phyloP scores from a whole-genome alignment of 64 coral and sea anemone species.

The Orbicella faveolata region DNA sequence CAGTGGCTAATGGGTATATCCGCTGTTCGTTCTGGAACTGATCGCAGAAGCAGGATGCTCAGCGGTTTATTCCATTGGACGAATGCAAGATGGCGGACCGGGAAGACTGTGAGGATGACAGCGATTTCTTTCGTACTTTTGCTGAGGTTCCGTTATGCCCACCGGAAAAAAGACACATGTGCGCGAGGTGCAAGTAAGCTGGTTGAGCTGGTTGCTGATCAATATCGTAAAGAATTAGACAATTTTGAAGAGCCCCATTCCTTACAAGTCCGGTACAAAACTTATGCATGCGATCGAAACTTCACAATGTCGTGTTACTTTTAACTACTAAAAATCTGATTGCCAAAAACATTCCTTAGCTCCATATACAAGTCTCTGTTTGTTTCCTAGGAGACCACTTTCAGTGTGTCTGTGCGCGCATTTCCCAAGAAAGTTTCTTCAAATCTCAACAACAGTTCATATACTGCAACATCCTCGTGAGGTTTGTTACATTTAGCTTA shows the following conservation, averaged over 20 bases:
- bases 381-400: constrained; percentile 66
- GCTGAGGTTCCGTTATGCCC: constrained; percentile 57
- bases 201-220: background rate
- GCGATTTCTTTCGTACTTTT: constrained; percentile 67
- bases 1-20: background rate
- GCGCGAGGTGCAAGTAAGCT: constrained; percentile 82
- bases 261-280: too few species aligned
- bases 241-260: too few species aligned
- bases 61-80: constrained; percentile 20
- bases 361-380: background rate
- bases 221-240: background rate
- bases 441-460: constrained; percentile 78
- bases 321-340: too few species aligned
- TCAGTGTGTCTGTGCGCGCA: constrained; percentile 86
- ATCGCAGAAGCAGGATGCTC: background rate
- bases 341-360: background rate
- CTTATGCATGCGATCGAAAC: too few species aligned
- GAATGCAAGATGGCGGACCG: constrained; percentile 61
- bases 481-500: constrained; percentile 10
- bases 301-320: too few species aligned
- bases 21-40: background rate
- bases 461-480: constrained; percentile 97
- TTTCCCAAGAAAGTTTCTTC: constrained; percentile 55
- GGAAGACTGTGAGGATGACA: background rate
- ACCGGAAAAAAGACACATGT: constrained; percentile 66